Conservation (phyloP, 2,113 vertebrate species). For the Hypanus sabinus region DNA sequence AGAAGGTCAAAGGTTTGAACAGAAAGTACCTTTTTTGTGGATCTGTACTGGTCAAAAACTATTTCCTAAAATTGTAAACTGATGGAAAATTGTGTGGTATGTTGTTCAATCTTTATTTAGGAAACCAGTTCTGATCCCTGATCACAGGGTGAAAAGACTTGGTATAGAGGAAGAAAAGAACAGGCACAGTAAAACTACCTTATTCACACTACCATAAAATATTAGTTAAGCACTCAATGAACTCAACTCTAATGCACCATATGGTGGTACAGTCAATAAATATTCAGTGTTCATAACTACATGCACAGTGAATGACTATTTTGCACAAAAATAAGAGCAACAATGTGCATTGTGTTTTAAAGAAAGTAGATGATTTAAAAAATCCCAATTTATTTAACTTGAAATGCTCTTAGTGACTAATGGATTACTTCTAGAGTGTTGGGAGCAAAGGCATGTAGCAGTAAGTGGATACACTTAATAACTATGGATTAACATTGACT, state of each 20-base stretch:
- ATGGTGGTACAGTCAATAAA: background rate
- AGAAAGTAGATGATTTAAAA: background rate
- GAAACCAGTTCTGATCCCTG: background rate
- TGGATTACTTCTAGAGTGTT: background rate
- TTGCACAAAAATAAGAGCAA: background rate
- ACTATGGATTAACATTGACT: background rate
- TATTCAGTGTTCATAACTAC: background rate
- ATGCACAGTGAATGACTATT: background rate
- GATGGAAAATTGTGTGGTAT: background rate
- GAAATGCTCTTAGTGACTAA: background rate
- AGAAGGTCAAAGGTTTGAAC: background rate
- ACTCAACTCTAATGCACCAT: background rate
- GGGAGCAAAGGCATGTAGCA: background rate
- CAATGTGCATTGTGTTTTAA: background rate
- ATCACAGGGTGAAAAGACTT: background rate
- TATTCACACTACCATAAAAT: background rate
- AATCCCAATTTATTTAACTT: background rate
- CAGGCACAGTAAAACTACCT: background rate
- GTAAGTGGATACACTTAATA: background rate
- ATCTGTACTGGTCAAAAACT: background rate
- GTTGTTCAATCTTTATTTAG: background rate
- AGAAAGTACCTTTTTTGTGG: background rate
- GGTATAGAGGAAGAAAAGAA: too few species aligned
- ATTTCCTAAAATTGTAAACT: background rate
- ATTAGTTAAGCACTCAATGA: background rate